Evolutionary conservation across 2,797 vertebrate species (phyloP), one percentile per base, ranked within the genome.

Genomic region (Paedocypris micromegethes): DNA sequence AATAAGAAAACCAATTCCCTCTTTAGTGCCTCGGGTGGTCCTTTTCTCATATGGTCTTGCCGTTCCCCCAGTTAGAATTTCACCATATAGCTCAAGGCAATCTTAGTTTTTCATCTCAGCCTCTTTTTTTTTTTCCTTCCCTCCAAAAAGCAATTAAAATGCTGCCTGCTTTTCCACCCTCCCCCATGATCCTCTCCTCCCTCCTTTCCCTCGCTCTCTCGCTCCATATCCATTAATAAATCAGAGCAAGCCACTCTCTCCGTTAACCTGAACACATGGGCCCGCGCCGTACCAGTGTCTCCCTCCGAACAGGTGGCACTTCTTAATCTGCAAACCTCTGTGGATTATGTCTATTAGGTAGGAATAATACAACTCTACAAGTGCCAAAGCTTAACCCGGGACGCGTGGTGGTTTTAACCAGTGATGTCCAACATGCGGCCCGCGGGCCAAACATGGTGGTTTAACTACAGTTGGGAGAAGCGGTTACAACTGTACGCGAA

Each of bases 41-140:
- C 87, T 91, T 78, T 91, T 91, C 89, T 90, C 89, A 90, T 90
- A 90, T 90, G 90, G 89, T 90, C 88, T 91, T 91, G 89, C 90
- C 87, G 89, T 91, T 90, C 89, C 90, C 90, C 89, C 89, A 91
- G 89, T 90, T 90, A 91, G 88, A 91, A 90, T 91, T 91, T 91
- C 89, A 91, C 90, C 89, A 91, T 90, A 88, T 88, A 85, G 87
- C 89, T 86, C 70, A 79, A 81, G 90, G 89, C 89, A 84, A 88
- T 88, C 88, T 90, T 89, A 89, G 89, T 90, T 91, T 91, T 91
- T 91, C 89, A 91, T 91, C 90, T 90, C 88, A 80, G 89, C 86
- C 89, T 90, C 90, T 90, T 90, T 87, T 66, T 68, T 56, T 64
- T 74, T 77, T 68, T 77, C 23, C 23, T 23, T 71, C 37, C 7